Conservation (phyloP, 2,113 vertebrate species). For the Platichthys flesus region DNA sequence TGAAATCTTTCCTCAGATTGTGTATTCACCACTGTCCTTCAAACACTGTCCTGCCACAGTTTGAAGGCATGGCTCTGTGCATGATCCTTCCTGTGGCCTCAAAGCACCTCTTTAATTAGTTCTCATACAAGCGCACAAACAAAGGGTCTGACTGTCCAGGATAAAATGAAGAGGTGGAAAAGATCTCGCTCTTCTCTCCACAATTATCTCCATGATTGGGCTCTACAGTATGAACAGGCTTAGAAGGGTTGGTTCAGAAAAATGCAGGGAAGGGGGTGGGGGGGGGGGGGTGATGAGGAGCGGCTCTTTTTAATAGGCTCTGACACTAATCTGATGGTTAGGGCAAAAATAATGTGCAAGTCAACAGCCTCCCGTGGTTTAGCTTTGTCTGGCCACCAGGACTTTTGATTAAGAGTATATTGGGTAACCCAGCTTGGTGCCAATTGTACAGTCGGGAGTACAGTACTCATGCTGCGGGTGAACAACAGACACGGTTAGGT, state of each 20-base stretch:
- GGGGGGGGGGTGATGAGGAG: not conserved
- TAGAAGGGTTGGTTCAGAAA: slow-evolving; percentile 25
- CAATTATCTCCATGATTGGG: slow-evolving; percentile 19
- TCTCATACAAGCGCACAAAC: no score
- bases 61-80: no score
- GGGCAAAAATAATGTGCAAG: slow-evolving; percentile 40
- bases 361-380: slow-evolving; percentile 46
- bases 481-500: not conserved
- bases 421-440: slow-evolving; percentile 53
- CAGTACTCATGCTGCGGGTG: slow-evolving; percentile 15
- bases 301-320: slow-evolving; percentile 61
- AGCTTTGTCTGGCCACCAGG: slow-evolving; percentile 45
- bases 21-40: not conserved
- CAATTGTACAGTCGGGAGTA: slow-evolving; percentile 45
- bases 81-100: no score
- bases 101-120: no score
- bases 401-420: slow-evolving; percentile 44
- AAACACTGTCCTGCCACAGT: no score
- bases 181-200: slow-evolving; percentile 31
- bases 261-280: not conserved
- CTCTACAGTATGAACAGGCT: slow-evolving; percentile 44
- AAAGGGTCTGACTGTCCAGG: no score
- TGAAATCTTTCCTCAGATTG: slow-evolving; percentile 4
- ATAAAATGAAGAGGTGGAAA: slow-evolving; percentile 28
- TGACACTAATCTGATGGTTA: slow-evolving; percentile 65